Percentiles rank a stretch among this genome's conserved stretches.
phyloP scores from a whole-genome alignment of 2,888 invertebrate genomes.

The Stenodema calcarata region DNA sequence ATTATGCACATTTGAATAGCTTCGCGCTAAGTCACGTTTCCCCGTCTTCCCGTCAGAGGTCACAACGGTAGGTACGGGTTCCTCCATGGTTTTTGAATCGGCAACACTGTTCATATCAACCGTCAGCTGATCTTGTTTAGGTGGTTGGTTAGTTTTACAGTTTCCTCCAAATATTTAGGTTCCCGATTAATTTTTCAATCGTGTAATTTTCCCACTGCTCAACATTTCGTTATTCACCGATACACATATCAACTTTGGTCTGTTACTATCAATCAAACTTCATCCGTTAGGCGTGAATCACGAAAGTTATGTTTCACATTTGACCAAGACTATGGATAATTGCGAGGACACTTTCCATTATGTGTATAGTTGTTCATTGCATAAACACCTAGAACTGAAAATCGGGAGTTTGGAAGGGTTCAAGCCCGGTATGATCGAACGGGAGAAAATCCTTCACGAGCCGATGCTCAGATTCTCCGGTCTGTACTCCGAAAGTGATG shows the following conservation, averaged over 20 bases:
- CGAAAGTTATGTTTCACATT: not conserved
- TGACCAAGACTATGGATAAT: constrained; percentile 68
- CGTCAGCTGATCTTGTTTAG: not conserved
- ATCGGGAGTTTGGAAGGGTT: constrained; percentile 96
- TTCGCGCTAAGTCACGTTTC: no score
- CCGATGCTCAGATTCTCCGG: constrained; percentile 92
- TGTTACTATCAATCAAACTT: no score
- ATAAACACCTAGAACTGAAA: constrained; percentile 87
- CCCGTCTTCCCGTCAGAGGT: no score
- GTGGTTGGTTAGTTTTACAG: not conserved
- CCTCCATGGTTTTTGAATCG: not conserved
- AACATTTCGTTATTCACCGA: no score
- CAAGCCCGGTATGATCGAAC: constrained; percentile 78
- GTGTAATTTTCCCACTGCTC: no score
- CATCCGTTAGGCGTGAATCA: not conserved
- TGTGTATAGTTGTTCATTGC: constrained; percentile 90
- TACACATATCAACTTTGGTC: no score
- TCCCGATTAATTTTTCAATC: not conserved
- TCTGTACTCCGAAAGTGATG: constrained; percentile 73
- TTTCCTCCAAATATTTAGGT: not conserved
- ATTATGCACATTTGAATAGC: no score
- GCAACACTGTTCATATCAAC: not conserved
- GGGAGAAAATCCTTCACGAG: constrained; percentile 84
- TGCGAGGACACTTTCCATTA: constrained; percentile 82
- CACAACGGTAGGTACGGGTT: no score